Evolutionary conservation across 2,113 vertebrate genomes (phyloP).

Genomic region (Eonycteris spelaea): DNA sequence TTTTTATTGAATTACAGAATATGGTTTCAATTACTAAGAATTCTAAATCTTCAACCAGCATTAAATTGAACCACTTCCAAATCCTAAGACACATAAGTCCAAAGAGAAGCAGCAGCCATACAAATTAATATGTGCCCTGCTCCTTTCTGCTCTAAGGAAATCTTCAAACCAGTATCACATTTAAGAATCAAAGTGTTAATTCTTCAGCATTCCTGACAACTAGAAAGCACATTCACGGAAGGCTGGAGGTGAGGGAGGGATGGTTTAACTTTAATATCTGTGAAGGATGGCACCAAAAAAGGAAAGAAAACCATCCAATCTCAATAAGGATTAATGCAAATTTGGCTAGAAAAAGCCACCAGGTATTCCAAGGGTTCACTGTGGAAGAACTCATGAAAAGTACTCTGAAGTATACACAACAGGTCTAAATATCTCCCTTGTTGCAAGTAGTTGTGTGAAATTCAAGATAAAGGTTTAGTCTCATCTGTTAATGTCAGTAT

Average conservation of each 20-base stretch:
- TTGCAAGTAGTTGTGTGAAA: slow-evolving; percentile 79
- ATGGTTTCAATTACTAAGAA: slow-evolving; percentile 69
- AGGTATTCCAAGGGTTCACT: slow-evolving; percentile 76
- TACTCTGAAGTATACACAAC: slow-evolving; percentile 75
- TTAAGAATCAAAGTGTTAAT: slow-evolving; percentile 70
- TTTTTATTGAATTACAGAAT: slow-evolving; percentile 42
- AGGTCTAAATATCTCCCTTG: slow-evolving; percentile 78
- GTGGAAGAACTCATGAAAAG: slow-evolving; percentile 71
- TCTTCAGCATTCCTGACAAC: slow-evolving; percentile 79
- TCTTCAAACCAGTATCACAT: slow-evolving; percentile 77
- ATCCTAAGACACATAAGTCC: slow-evolving; percentile 69
- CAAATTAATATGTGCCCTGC: slow-evolving; percentile 63
- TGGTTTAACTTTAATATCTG: slow-evolving; percentile 81
- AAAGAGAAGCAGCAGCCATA: slow-evolving; percentile 69
- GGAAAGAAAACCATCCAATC: slow-evolving; percentile 65
- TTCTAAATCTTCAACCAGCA: slow-evolving; percentile 74
- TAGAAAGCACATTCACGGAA: slow-evolving; percentile 80
- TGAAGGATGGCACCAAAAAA: slow-evolving; percentile 66
- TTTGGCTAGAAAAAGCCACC: slow-evolving; percentile 75
- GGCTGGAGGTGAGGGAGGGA: slow-evolving; percentile 78
- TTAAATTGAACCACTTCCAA: slow-evolving; percentile 73
- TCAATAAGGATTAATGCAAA: slow-evolving; percentile 74
- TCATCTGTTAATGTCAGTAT: slow-evolving; percentile 78
- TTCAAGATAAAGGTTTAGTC: slow-evolving; percentile 78
- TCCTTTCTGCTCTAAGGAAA: slow-evolving; percentile 75